Percentiles rank a stretch among this genome's conserved stretches.
Evolutionary conservation across 2,797 vertebrate species (phyloP).

Genomic region (Craterocephalus amniculus): DNA sequence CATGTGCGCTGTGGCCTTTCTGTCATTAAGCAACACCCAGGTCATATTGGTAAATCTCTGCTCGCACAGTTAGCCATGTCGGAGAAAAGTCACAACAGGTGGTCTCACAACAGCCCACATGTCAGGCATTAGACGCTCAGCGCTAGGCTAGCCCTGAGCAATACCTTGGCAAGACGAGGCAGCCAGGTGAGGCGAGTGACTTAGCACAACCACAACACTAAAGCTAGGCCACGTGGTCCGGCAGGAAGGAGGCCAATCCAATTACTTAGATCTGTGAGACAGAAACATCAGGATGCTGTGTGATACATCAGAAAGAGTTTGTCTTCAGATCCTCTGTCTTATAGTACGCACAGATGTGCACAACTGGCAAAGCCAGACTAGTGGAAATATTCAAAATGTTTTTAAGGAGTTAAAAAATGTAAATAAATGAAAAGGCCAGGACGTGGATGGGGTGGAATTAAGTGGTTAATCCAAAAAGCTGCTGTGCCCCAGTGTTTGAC

Average conservation of each 20-base stretch:
- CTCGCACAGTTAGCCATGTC: slow-evolving; percentile 20
- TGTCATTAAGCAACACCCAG: slow-evolving; percentile 53
- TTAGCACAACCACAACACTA: slow-evolving; percentile 60
- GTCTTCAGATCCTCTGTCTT: neutral
- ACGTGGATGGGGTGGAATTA: slow-evolving; percentile 2
- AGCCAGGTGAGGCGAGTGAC: slow-evolving; percentile 58
- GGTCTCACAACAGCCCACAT: slow-evolving; percentile 68
- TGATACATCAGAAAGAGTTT: neutral
- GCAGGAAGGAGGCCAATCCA: slow-evolving; percentile 77
- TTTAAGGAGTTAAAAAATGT: neutral
- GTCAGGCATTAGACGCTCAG: slow-evolving; percentile 58
- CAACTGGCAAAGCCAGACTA: neutral
- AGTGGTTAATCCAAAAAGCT: slow-evolving; percentile 20
- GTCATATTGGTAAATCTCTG: slow-evolving; percentile 50
- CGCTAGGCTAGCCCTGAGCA: slow-evolving; percentile 14
- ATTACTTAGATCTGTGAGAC: slow-evolving; percentile 68
- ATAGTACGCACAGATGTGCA: slow-evolving; percentile 23
- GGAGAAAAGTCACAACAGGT: slow-evolving; percentile 67
- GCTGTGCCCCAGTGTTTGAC: neutral
- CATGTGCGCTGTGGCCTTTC: slow-evolving; percentile 36
- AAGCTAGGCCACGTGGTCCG: slow-evolving; percentile 61
- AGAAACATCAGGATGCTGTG: slow-evolving; percentile 61
- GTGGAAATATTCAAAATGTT: neutral
- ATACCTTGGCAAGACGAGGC: neutral
- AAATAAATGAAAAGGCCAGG: neutral